These are phyloP conservation scores for Netelia melanura DNA, from an alignment of 2,888 invertebrate genomes.

Conservation along the genomic window DNA sequence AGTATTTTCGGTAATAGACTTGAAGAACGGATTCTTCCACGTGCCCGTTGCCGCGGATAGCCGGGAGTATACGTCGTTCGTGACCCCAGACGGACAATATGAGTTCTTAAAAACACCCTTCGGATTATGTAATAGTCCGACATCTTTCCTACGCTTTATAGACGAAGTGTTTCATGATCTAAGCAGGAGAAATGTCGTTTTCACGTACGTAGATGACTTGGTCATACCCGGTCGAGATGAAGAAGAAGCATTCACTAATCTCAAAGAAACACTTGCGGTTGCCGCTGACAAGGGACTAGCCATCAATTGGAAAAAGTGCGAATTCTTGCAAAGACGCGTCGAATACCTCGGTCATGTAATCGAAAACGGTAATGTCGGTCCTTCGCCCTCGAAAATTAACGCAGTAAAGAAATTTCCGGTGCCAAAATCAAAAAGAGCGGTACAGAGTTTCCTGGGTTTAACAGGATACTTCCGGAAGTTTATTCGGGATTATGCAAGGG, in stretches of 20 bases:
- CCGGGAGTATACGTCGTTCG: conserved; percentile 5
- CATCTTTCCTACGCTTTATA: conserved; percentile 48
- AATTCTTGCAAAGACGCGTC: conserved; percentile 22
- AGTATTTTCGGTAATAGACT: conserved; percentile 47
- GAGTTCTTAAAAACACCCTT: conserved; percentile 10
- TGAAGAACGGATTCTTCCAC: conserved; percentile 56
- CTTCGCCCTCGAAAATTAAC: conserved; percentile 56
- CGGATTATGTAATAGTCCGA: conserved; percentile 55
- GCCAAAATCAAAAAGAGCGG: conserved; percentile 48
- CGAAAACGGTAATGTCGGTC: background rate
- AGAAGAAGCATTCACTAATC: conserved; percentile 27
- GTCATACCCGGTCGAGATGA: conserved; percentile 39
- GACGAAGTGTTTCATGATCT: conserved; percentile 42
- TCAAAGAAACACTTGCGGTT: conserved; percentile 22
- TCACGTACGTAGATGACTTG: conserved; percentile 44
- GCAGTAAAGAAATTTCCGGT: conserved; percentile 67
- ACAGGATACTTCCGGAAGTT: conserved; percentile 70
- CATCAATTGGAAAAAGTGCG: conserved; percentile 54
- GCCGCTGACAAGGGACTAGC: conserved; percentile 37
- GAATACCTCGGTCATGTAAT: conserved; percentile 34
- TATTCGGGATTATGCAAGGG: conserved; percentile 58
- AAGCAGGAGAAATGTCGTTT: background rate
- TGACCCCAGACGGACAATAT: conserved; percentile 2
- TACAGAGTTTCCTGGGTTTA: conserved; percentile 68
- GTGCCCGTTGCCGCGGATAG: conserved; percentile 34